These are phyloP conservation scores for Drosophila equinoxialis DNA, from an alignment of 1,140 invertebrate genomes.

Conservation along the genomic window DNA sequence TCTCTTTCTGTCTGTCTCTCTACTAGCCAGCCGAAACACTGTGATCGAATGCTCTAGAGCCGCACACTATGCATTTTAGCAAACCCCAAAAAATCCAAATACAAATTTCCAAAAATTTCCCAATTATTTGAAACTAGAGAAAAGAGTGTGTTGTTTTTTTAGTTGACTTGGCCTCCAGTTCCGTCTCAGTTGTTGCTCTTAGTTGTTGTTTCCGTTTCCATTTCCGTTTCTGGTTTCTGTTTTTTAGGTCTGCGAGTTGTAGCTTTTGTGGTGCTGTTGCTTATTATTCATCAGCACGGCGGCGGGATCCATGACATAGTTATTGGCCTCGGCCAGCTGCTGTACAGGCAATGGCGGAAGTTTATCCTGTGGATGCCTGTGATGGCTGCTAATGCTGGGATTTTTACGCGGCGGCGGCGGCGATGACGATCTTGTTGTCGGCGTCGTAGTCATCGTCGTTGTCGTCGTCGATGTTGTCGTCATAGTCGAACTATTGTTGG, in stretches of 20 bases:
- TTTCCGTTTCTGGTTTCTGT: slow-evolving; percentile 28
- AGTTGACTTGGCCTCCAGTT: slow-evolving; percentile 27
- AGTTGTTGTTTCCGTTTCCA: slow-evolving; percentile 2
- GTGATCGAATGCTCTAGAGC: slow-evolving; percentile 62
- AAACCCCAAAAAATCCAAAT: slow-evolving; percentile 29
- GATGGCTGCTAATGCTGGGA: slow-evolving; percentile 84
- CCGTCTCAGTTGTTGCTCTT: background rate
- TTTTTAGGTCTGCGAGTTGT: slow-evolving; percentile 66
- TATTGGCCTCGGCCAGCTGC: slow-evolving; percentile 80
- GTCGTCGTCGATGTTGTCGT: too few species aligned
- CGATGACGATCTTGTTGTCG: slow-evolving; percentile 4
- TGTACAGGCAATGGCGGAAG: slow-evolving; percentile 82
- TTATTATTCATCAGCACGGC: slow-evolving; percentile 66
- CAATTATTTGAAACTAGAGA: slow-evolving; percentile 57
- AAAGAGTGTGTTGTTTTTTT: slow-evolving; percentile 45
- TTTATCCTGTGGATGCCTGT: slow-evolving; percentile 85
- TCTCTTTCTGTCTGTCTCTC: background rate
- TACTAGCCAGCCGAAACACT: slow-evolving; percentile 58
- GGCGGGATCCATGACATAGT: slow-evolving; percentile 82
- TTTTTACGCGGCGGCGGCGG: slow-evolving; percentile 83
- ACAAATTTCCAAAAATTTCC: slow-evolving; percentile 14
- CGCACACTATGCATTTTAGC: slow-evolving; percentile 18
- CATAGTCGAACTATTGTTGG: slow-evolving; percentile 1
- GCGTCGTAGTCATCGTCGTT: slow-evolving; percentile 22
- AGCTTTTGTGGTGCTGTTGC: slow-evolving; percentile 66